phyloP scores from a whole-genome alignment of 2,888 invertebrate species.

The Strigamia transsilvanica region DNA sequence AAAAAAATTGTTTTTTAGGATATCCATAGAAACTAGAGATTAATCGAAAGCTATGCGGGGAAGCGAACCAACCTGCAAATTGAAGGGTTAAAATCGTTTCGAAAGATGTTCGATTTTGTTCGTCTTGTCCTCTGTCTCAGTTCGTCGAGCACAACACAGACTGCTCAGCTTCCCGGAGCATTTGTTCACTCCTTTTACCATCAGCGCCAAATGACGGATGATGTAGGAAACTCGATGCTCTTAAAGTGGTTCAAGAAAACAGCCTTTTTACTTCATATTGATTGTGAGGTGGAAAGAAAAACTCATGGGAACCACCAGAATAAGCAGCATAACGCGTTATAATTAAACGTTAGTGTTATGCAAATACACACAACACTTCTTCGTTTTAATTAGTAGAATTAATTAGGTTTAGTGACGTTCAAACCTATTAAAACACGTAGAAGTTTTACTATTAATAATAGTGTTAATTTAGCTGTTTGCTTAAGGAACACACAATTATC shows the following conservation, averaged over 20 bases:
- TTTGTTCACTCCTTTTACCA: conserved; percentile 40
- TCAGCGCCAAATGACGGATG: conserved; percentile 34
- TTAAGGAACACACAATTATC: neutral
- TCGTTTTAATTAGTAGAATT: neutral
- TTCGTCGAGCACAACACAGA: conserved; percentile 12
- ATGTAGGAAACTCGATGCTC: conserved; percentile 20
- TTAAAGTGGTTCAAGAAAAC: conserved; percentile 31
- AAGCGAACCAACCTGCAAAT: conserved; percentile 15
- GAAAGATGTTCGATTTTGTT: conserved; percentile 32
- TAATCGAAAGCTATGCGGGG: neutral
- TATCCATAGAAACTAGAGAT: neutral
- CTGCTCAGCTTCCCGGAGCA: conserved; percentile 34
- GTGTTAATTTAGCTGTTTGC: neutral
- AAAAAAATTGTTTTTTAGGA: too few species aligned
- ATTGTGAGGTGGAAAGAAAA: neutral
- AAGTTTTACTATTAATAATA: neutral
- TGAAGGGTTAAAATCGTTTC: conserved; percentile 21
- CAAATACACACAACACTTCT: neutral
- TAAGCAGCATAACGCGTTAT: neutral
- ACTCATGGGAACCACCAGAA: neutral
- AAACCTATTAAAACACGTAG: neutral
- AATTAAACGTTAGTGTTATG: neutral
- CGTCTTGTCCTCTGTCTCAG: conserved; percentile 22
- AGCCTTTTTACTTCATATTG: conserved; percentile 15
- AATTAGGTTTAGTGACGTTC: neutral